Percentiles rank a stretch among this genome's conserved stretches.
Evolutionary conservation across 2,888 invertebrate genomes (phyloP).

Genomic region (Orchesella flavescens): DNA sequence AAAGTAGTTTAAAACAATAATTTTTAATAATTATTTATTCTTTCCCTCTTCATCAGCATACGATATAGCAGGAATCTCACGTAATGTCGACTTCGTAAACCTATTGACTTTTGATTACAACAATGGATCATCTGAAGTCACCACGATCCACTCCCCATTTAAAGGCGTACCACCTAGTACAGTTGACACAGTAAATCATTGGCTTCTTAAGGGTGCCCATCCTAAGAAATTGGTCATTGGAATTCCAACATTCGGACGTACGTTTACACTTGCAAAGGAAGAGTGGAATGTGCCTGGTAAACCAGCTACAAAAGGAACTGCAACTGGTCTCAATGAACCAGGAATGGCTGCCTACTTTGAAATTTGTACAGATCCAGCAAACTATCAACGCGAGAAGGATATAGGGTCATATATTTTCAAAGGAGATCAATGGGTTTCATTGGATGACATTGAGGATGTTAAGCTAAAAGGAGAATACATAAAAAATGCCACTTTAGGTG

Average conservation of each 20-base stretch:
- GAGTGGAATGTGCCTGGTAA: conserved; percentile 5
- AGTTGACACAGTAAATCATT: conserved; percentile 44
- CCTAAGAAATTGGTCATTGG: conserved; percentile 86
- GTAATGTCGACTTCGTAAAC: conserved; percentile 73
- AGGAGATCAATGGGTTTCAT: conserved; percentile 74
- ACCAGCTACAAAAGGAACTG: conserved; percentile 83
- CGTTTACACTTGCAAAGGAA: conserved; percentile 79
- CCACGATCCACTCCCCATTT: conserved; percentile 88
- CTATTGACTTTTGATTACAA: conserved; percentile 74
- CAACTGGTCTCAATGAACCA: conserved; percentile 86
- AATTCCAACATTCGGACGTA: conserved; percentile 90
- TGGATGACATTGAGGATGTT: conserved; percentile 74
- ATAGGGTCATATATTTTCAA: conserved; percentile 74
- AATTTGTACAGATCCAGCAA: conserved; percentile 75
- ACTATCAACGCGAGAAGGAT: conserved; percentile 70
- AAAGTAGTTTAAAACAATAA: background rate
- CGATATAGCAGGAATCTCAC: conserved; percentile 71
- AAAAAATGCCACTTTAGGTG: conserved; percentile 72
- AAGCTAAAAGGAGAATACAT: conserved; percentile 73
- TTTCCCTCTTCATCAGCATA: conserved; percentile 72
- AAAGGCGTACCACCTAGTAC: conserved; percentile 77
- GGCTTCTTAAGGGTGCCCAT: conserved; percentile 76
- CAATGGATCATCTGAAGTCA: conserved; percentile 78
- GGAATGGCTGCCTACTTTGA: conserved; percentile 93
- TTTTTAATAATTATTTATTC: background rate